phyloP scores from a whole-genome alignment of 2,797 vertebrate species.

The Lepidocolaptes lacrymiger region DNA sequence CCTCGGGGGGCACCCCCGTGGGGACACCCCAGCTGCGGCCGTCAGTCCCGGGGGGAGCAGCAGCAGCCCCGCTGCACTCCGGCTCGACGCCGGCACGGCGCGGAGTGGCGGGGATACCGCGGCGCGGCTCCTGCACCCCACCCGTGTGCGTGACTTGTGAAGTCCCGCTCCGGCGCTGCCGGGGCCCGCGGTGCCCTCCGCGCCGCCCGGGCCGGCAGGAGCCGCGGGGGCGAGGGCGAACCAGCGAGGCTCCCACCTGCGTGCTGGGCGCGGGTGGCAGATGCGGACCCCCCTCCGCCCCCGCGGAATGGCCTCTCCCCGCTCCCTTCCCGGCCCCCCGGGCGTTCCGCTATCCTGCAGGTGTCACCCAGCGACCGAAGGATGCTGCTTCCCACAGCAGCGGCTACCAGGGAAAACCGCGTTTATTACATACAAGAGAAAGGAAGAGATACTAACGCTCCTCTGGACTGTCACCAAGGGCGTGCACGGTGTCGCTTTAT shows the following conservation, averaged over 20 bases:
- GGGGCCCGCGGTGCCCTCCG: background rate
- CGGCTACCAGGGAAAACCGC: background rate
- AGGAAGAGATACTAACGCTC: background rate
- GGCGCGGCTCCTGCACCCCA: background rate
- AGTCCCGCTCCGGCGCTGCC: background rate
- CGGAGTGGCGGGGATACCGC: background rate
- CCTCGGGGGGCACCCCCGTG: background rate
- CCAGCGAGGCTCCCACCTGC: background rate
- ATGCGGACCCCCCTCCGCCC: background rate
- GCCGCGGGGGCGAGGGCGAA: background rate
- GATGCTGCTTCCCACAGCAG: background rate
- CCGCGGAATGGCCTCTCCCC: background rate
- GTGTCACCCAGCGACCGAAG: background rate
- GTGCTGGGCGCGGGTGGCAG: background rate
- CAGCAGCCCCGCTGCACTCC: background rate
- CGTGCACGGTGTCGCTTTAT: too few species aligned
- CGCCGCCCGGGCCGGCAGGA: background rate
- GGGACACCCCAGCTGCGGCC: background rate
- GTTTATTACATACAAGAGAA: background rate
- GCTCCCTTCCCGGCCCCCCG: background rate
- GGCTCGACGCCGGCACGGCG: background rate
- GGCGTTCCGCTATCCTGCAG: background rate
- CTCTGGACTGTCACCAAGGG: background rate
- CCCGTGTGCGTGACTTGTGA: accelerated
- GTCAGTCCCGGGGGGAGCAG: background rate